These are phyloP conservation scores for Drosophila murphyi DNA, from an alignment of 1,140 invertebrate species.

Conservation along the genomic window DNA sequence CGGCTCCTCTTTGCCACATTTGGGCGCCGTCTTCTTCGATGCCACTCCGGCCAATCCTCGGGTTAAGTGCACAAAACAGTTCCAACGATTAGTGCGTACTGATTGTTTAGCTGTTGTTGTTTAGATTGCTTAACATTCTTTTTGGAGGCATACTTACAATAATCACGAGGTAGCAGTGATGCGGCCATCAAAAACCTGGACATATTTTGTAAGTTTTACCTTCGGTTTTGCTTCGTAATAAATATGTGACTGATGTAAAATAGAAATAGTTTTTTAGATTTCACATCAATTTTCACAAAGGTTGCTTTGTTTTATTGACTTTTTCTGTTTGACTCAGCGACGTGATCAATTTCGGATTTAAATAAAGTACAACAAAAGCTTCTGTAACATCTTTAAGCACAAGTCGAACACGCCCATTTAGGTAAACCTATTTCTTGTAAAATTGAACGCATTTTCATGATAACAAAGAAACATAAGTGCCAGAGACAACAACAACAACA, in stretches of 20 bases:
- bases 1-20: slow-evolving; percentile 7
- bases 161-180: slow-evolving; percentile 38
- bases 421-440: slow-evolving; percentile 5
- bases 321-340: not conserved
- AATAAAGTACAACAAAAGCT: not conserved
- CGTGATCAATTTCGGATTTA: too few relatives aligned
- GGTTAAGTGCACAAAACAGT: slow-evolving; percentile 20
- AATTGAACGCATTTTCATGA: slow-evolving; percentile 42
- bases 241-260: slow-evolving; percentile 37
- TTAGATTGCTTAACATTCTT: too few relatives aligned
- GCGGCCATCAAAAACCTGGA: slow-evolving; percentile 56
- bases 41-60: slow-evolving; percentile 38
- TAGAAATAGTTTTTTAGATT: slow-evolving; percentile 9
- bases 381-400: not conserved
- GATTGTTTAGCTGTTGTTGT: not conserved
- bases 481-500: slow-evolving; percentile 9
- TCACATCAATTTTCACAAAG: slow-evolving; percentile 23
- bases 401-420: not conserved
- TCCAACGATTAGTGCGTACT: slow-evolving; percentile 40
- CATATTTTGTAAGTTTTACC: slow-evolving; percentile 32
- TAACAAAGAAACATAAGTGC: slow-evolving; percentile 52
- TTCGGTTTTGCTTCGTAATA: not conserved
- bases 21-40: slow-evolving; percentile 21
- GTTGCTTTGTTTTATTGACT: slow-evolving; percentile 20
- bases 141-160: slow-evolving; percentile 43